These are phyloP conservation scores for Drosophila quinaria DNA, from an alignment of 2,888 invertebrate species.

Conservation along the genomic window DNA sequence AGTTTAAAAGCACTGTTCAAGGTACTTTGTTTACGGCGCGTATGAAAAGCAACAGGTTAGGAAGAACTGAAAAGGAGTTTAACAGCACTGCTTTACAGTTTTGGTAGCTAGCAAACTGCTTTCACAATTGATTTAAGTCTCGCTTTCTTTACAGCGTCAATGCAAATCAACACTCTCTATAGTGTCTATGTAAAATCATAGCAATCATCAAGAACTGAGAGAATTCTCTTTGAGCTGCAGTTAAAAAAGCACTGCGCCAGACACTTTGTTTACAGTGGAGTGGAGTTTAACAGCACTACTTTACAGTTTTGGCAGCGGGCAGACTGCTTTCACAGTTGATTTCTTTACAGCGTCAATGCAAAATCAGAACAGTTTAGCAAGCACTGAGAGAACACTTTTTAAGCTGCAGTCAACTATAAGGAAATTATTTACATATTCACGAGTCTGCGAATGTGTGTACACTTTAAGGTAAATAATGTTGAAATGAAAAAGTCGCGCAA, in stretches of 20 bases:
- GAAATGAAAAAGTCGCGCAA: constrained; percentile 45
- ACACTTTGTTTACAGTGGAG: background rate
- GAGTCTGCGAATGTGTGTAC: background rate
- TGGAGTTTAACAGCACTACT: background rate
- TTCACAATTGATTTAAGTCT: background rate
- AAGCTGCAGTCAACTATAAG: constrained; percentile 12
- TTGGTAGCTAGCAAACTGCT: background rate
- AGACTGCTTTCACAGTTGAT: background rate
- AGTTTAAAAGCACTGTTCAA: background rate
- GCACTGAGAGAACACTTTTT: constrained; percentile 24
- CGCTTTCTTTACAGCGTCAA: constrained; percentile 9
- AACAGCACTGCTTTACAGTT: constrained; percentile 6
- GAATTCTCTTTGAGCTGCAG: constrained; percentile 1
- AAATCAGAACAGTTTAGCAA: constrained; percentile 30
- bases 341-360: constrained; percentile 2
- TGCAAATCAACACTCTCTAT: background rate
- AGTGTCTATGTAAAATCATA: too few species aligned
- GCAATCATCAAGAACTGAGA: too few species aligned
- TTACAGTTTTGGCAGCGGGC: background rate
- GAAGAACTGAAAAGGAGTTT: background rate
- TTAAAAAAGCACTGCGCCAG: too few species aligned
- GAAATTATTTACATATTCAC: background rate
- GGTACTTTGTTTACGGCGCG: too few species aligned
- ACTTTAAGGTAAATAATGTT: constrained; percentile 31
- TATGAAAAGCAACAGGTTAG: too few species aligned